Base-by-base conservation (phyloP, 1,140 invertebrate genomes). In the Caenorhabditis briggsae region DNA sequence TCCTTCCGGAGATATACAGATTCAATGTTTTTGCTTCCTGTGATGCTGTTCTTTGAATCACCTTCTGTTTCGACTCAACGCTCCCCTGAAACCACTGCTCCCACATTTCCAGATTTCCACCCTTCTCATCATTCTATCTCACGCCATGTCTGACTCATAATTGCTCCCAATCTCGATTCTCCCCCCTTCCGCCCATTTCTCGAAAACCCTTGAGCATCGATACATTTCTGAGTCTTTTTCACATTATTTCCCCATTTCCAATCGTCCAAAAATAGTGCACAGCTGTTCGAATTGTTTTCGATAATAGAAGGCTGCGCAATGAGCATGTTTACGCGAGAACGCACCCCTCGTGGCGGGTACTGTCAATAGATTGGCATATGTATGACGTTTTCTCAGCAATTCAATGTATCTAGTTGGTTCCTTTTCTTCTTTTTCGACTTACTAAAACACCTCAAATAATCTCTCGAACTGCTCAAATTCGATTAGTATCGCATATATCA, bases 231-330 rank as follows among this genome's bases (percentile, higher is more conserved):
- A 33, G 25, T 78, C 70, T 46, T 50, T 46, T 46, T 11, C 50
- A 23, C 12, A n/a, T 41, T 6, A 23, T 41, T 78, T 18, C 64
- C 5, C n/a, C 70, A 33, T 33, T 33, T 3, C 33, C 33, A 33
- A 33, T 33, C 33, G 33, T 33, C 70, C 70, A 53, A 78, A 78
- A 78, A 78, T 78, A 78, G 70, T 78, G 70, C 70, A 78, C 43
- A 78, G 43, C 70, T 78, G 70, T 16, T 53, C 23, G 43, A n/a
- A 6, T 78, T 78, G 70, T 78, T 78, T 70, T 70, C 64, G 46
- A 50, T 33, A 33, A 33, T 33, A 33, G 1, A 33, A 33, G 33
- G 3, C 33, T 23, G 70, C 70, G 70, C 46, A 78, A n/a, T 53
- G 16, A 5, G n/a, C 14, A 11, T 78, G 70, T 78, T 78, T 78